Conservation (phyloP, 1,140 invertebrate species). For the Drosophila orosa region DNA sequence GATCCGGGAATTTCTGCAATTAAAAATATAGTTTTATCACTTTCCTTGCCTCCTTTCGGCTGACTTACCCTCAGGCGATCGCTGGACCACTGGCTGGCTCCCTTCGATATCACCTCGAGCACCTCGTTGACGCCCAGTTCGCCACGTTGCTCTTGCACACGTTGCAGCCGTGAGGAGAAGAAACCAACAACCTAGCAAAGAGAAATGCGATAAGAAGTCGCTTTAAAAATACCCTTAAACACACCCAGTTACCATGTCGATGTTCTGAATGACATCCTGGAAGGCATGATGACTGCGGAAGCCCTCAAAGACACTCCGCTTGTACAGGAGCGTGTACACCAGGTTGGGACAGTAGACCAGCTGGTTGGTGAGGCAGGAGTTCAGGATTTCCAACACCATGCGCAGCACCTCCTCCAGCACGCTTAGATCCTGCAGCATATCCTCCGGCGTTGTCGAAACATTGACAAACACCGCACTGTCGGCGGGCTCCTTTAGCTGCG, state of each 20-base stretch:
- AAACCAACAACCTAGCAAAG: slow-evolving; percentile 92
- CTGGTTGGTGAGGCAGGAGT: slow-evolving; percentile 95
- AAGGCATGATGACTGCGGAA: slow-evolving; percentile 95
- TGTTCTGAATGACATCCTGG: slow-evolving; percentile 98
- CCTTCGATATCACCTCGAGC: slow-evolving; percentile 93
- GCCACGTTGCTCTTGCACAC: slow-evolving; percentile 88
- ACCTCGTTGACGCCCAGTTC: slow-evolving; percentile 93
- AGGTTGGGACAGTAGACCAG: slow-evolving; percentile 96
- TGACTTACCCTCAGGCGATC: slow-evolving; percentile 93
- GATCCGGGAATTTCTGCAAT: slow-evolving; percentile 97
- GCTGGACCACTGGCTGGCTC: slow-evolving; percentile 94
- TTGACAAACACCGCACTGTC: slow-evolving; percentile 77
- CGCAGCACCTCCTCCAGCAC: slow-evolving; percentile 98
- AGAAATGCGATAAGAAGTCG: not conserved
- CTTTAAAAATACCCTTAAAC: accelerated
- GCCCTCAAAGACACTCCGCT: slow-evolving; percentile 94
- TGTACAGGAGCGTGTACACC: slow-evolving; percentile 98
- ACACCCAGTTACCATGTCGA: slow-evolving; percentile 91
- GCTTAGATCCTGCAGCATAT: slow-evolving; percentile 92
- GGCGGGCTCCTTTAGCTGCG: slow-evolving; percentile 80
- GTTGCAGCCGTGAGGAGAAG: slow-evolving; percentile 91
- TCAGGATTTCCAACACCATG: slow-evolving; percentile 98
- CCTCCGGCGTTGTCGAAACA: slow-evolving; percentile 77
- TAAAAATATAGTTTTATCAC: not conserved
- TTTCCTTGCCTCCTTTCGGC: not conserved